phyloP scores from a whole-genome alignment of 2,888 invertebrate species.

The Celastrina argiolus region DNA sequence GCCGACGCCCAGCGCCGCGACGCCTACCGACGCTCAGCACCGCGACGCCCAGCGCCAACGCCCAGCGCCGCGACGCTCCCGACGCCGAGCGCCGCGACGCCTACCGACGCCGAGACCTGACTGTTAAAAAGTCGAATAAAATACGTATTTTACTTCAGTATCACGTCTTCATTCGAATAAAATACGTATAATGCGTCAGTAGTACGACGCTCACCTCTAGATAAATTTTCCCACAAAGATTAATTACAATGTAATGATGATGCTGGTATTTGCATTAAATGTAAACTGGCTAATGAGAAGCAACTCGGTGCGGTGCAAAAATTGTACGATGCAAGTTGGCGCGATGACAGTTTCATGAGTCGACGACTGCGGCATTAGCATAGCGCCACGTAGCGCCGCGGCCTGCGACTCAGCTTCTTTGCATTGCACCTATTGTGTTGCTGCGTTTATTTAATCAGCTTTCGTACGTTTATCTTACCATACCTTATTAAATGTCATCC shows the following conservation, averaged over 20 bases:
- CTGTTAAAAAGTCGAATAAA: too few relatives aligned
- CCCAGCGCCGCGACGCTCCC: too few relatives aligned
- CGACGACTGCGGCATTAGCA: constrained; percentile 39
- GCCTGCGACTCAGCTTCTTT: not conserved
- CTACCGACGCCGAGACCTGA: too few relatives aligned
- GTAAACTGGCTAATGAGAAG: not conserved
- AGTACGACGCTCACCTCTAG: too few relatives aligned
- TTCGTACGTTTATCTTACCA: not conserved
- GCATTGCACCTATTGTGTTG: not conserved
- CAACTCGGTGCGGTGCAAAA: not conserved
- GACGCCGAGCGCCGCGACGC: too few relatives aligned
- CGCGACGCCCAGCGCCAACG: too few relatives aligned
- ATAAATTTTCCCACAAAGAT: too few relatives aligned
- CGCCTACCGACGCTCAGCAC: too few relatives aligned
- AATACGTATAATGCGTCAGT: too few relatives aligned
- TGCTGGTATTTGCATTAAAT: not conserved
- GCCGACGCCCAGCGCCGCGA: too few relatives aligned
- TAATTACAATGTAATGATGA: not conserved
- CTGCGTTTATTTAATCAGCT: not conserved
- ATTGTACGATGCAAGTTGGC: constrained; percentile 32
- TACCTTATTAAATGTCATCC: not conserved
- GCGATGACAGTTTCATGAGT: constrained; percentile 45
- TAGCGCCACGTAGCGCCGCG: constrained; percentile 25
- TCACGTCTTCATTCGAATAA: too few relatives aligned
- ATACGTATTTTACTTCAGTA: too few relatives aligned